A percentile compares a stretch with the other conserved stretches of the same genome.
Evolutionary conservation across 2,888 invertebrate species (phyloP).

Genomic region (Nomada flava): DNA sequence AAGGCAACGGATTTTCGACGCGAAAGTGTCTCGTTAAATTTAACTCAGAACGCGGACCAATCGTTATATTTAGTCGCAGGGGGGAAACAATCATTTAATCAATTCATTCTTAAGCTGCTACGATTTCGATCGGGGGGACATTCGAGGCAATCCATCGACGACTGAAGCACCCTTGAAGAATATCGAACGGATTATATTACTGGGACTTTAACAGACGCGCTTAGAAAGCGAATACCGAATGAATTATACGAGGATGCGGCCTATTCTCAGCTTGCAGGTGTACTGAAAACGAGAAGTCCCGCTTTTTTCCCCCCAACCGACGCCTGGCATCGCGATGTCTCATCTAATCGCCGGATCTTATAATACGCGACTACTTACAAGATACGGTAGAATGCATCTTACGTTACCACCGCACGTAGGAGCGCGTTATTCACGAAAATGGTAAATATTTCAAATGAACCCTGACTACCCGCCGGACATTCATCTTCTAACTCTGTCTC

Average conservation of each 20-base stretch:
- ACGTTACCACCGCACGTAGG: slow-evolving; percentile 62
- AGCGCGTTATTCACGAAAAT: slow-evolving; percentile 70
- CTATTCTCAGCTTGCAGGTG: slow-evolving; percentile 45
- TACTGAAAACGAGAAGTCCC: slow-evolving; percentile 39
- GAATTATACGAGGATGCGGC: slow-evolving; percentile 31
- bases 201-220: slow-evolving; percentile 21
- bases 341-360: slow-evolving; percentile 63
- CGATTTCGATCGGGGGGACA: neutral
- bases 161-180: neutral
- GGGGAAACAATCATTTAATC: too few species aligned
- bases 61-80: too few species aligned
- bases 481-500: slow-evolving; percentile 67
- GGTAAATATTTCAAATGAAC: slow-evolving; percentile 74
- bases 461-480: slow-evolving; percentile 58
- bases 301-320: slow-evolving; percentile 12
- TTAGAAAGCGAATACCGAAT: slow-evolving; percentile 38
- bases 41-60: too few species aligned
- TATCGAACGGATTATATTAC: slow-evolving; percentile 41
- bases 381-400: slow-evolving; percentile 60
- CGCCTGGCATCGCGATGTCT: slow-evolving; percentile 33
- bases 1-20: neutral
- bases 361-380: slow-evolving; percentile 61
- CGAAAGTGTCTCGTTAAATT: neutral
- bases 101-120: neutral
- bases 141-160: neutral